Evolutionary conservation across 2,888 invertebrate species (phyloP), one percentile per base, ranked within the genome.

Genomic region (Limenitis camilla): DNA sequence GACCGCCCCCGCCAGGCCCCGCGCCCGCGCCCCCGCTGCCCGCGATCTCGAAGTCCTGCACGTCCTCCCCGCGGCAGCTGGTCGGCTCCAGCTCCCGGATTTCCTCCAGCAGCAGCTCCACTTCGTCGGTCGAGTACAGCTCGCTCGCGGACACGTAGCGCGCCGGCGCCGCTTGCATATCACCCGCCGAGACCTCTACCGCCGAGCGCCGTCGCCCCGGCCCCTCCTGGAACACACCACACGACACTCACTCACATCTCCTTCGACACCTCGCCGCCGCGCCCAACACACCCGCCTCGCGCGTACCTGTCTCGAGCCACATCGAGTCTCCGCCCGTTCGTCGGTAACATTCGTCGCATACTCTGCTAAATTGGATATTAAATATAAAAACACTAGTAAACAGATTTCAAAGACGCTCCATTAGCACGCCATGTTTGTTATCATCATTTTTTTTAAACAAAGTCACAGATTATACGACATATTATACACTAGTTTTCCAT

Each of bases 1-100:
- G 80, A 65, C 79, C 81, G 67, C 71, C 69, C 65, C 65, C 78
- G 63, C n/a, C n/a, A n/a, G n/a, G n/a, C n/a, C 74, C 78, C 66
- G 76, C 85, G 64, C 74, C 78, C 65, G 76, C 85, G 74, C 78
- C 78, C 69, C 85, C 85, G 78, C 88, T 88, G 71, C 88, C 88
- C 70, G 88, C 88, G 78, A 88, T 88, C 81, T 88, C 88, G 76
- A 85, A 86, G 76, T 88, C 88, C 80, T 85, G 84, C 74, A 83
- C 76, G 73, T 87, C 86, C 62, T 87, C 87, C 66, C 82, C 85
- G 71, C 82, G 84, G 65, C 85, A 85, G 76, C 84, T 83, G 61
- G 83, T 83, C 58, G 86, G 87, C 81, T 88, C 88, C 81, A 88
- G 82, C 72, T 86, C 87, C 62, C 88, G 73, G 60, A 88, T 88